Base-by-base conservation (phyloP, 2,797 vertebrate genomes). In the Miichthys miiuy region DNA sequence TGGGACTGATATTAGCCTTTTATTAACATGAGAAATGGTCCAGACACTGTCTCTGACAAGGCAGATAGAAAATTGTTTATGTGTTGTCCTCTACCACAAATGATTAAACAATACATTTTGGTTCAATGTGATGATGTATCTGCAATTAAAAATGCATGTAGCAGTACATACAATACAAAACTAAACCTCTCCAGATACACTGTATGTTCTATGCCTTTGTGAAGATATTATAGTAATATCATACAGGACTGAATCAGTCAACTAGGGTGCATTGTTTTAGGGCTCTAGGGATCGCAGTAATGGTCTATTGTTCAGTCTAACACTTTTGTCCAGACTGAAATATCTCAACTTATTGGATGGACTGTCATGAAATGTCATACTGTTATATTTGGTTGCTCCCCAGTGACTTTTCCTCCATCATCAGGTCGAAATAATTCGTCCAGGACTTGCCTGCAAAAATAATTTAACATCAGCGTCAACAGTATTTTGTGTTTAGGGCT, bases 1-100 rank as follows among this genome's bases (percentile, higher is more conserved):
- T 75, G 51, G 44, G n/a, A 16, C 50, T 69, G n/a, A 70, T 65
- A 61, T 75, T 62, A 72, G 50, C 30, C 42, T 48, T 86, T 77
- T 80, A 71, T 77, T 74, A 73, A 54, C 34, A 66, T 52, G 48
- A 63, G 25, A 54, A 47, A 74, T 16, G 46, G 44, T 51, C 38
- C 27, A 46, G 66, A 72, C 58, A 5, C 4, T 6, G 20, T 54
- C 57, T 17, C 71, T 34, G 58, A 65, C 42, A 18, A 55, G 42
- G 18, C 3, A 44, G 47, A 48, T 34, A 23, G 11, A 47, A n/a
- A 9, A 18, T 7, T n/a, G 12, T 44, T 41, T 42, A 13, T 75
- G 3, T 50, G n/a, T 25, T 54, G 54, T 23, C 44, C 2, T 63
- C 4, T n/a, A 54, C 16, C 48, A 44, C 11, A 23, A 18, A 2